Percentiles rank a stretch among this genome's conserved stretches.
Evolutionary conservation across 2,888 invertebrate species (phyloP).

Genomic region (Zaprionus lineosus): DNA sequence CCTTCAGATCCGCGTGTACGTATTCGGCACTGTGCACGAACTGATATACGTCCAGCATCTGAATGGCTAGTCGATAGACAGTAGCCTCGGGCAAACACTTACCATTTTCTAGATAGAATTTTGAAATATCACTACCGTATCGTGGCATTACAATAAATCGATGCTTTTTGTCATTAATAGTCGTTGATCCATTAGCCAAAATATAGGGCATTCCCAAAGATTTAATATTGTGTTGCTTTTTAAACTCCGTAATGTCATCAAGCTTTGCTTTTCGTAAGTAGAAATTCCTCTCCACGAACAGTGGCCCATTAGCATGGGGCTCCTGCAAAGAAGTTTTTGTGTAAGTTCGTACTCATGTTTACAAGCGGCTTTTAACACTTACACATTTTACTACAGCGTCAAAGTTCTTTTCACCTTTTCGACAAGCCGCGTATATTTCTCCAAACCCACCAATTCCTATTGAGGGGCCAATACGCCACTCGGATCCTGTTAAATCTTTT

Average conservation of each 20-base stretch:
- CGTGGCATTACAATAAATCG: slow-evolving; percentile 95
- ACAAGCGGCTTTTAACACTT: slow-evolving; percentile 81
- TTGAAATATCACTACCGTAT: slow-evolving; percentile 93
- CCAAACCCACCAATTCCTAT: slow-evolving; percentile 97
- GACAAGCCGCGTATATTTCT: slow-evolving; percentile 93
- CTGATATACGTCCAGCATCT: slow-evolving; percentile 94
- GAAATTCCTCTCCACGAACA: slow-evolving; percentile 97
- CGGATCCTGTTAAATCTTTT: slow-evolving; percentile 88
- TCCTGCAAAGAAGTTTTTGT: slow-evolving; percentile 85
- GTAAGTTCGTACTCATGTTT: neutral
- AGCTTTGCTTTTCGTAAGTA: slow-evolving; percentile 90
- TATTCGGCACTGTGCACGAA: slow-evolving; percentile 96
- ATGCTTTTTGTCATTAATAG: slow-evolving; percentile 88
- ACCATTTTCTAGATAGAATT: slow-evolving; percentile 87
- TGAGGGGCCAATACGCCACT: slow-evolving; percentile 93
- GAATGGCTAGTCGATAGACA: slow-evolving; percentile 90
- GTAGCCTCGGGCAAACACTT: slow-evolving; percentile 88
- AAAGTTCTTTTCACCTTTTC: slow-evolving; percentile 85
- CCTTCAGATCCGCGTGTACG: slow-evolving; percentile 98
- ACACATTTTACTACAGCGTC: slow-evolving; percentile 92
- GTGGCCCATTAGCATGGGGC: slow-evolving; percentile 95
- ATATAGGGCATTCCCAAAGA: slow-evolving; percentile 93
- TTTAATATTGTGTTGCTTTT: slow-evolving; percentile 84
- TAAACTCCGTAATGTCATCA: slow-evolving; percentile 86
- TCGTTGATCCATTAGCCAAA: slow-evolving; percentile 92